Conservation (phyloP, 2,797 vertebrate species). For the Sebastiscus tertius region DNA sequence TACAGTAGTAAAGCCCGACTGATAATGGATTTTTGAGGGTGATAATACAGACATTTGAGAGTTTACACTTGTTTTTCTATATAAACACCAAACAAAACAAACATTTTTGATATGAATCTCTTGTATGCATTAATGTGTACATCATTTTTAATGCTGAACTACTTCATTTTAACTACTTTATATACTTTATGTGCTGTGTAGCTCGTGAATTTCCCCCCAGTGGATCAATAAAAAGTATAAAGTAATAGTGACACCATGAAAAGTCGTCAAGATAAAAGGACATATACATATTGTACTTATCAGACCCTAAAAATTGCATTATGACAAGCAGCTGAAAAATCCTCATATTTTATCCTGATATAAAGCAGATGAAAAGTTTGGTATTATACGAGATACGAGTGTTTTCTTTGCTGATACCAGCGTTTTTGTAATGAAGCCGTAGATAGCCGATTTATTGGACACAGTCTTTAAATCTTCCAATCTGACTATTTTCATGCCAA, state of each 20-base stretch:
- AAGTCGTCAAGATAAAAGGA: background rate
- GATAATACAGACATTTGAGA: background rate
- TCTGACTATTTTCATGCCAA: slow-evolving; percentile 53
- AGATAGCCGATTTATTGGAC: slow-evolving; percentile 39
- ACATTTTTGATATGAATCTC: background rate
- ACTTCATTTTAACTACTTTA: background rate
- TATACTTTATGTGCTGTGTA: background rate
- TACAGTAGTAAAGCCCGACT: background rate
- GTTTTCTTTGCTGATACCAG: slow-evolving; percentile 37
- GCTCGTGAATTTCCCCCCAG: background rate
- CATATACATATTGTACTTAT: background rate
- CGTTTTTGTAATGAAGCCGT: slow-evolving; percentile 12
- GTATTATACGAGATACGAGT: background rate
- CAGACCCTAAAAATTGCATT: background rate
- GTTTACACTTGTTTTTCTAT: background rate
- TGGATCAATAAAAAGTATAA: no score
- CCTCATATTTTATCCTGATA: background rate
- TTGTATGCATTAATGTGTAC: background rate
- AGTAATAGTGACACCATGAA: no score
- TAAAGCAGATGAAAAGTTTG: background rate
- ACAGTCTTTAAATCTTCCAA: slow-evolving; percentile 44
- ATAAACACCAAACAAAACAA: background rate
- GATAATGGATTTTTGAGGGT: background rate
- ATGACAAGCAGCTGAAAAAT: background rate
- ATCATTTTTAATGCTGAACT: no score